Conservation (phyloP, 2,113 vertebrate species). For the Laticauda colubrina region DNA sequence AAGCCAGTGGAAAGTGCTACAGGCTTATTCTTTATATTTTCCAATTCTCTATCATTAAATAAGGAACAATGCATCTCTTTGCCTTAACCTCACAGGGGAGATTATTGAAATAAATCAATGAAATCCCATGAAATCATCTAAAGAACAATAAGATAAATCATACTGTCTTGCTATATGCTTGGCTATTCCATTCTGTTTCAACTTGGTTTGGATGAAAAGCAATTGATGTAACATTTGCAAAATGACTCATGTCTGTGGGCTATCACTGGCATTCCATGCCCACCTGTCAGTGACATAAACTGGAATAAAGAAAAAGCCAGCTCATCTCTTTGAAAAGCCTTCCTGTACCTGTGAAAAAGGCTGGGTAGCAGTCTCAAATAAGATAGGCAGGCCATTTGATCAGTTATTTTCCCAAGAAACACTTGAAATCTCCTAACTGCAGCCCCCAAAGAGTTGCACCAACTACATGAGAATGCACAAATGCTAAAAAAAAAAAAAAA, state of each 20-base stretch:
- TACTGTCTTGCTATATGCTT: background rate
- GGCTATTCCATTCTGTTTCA: slow-evolving; percentile 30
- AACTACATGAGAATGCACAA: background rate
- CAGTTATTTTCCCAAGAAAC: background rate
- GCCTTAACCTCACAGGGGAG: slow-evolving; percentile 1
- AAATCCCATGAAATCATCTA: background rate
- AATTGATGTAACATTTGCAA: slow-evolving; percentile 9
- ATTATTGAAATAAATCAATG: slow-evolving; percentile 25
- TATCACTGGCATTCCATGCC: background rate
- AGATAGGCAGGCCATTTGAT: background rate
- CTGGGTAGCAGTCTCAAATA: background rate
- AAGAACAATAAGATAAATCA: slow-evolving; percentile 12
- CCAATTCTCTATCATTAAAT: background rate
- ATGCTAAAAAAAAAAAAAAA: background rate
- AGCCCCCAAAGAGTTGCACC: background rate
- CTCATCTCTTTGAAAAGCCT: background rate
- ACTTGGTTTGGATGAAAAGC: slow-evolving; percentile 23
- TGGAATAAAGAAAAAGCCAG: background rate
- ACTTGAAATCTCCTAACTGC: background rate
- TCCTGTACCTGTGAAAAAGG: background rate
- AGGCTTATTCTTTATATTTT: background rate
- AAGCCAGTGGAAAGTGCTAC: background rate
- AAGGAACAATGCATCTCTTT: background rate
- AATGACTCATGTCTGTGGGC: background rate
- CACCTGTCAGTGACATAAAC: background rate